phyloP scores from a whole-genome alignment of 2,113 vertebrate species.

The Triplophysa rosa region DNA sequence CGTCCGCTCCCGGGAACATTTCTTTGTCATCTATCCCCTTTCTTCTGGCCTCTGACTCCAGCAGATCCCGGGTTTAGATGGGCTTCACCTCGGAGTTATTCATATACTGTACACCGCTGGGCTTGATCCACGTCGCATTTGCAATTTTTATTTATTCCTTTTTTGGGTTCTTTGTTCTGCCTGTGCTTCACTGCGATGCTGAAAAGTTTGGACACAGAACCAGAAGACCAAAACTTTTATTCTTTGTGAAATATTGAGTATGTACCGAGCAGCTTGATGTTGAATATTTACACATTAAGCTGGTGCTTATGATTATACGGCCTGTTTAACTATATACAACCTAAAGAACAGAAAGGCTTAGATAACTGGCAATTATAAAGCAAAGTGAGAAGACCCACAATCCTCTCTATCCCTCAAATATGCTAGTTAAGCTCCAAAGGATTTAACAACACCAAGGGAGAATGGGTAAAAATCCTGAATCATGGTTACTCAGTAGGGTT shows the following conservation, averaged over 20 bases:
- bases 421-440: constrained; percentile 40
- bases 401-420: constrained; percentile 56
- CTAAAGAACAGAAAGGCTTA: constrained; percentile 60
- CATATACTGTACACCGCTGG: constrained; percentile 59
- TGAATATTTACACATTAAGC: constrained; percentile 67
- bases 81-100: constrained; percentile 65
- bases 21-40: constrained; percentile 37
- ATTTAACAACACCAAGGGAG: constrained; percentile 10
- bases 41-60: constrained; percentile 34
- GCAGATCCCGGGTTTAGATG: constrained; percentile 43
- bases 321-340: constrained; percentile 62
- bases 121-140: constrained; percentile 65
- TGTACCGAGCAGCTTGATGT: neutral
- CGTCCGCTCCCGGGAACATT: constrained; percentile 18
- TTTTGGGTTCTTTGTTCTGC: constrained; percentile 22
- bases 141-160: constrained; percentile 67
- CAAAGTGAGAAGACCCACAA: constrained; percentile 50
- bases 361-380: constrained; percentile 75
- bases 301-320: constrained; percentile 69
- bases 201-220: neutral
- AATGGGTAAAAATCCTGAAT: constrained; percentile 29
- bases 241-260: neutral
- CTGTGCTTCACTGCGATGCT: neutral
- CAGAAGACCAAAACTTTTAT: neutral
- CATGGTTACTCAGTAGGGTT: neutral